Evolutionary conservation across 1,140 invertebrate genomes (phyloP).

Genomic region (Microplitis mediator): DNA sequence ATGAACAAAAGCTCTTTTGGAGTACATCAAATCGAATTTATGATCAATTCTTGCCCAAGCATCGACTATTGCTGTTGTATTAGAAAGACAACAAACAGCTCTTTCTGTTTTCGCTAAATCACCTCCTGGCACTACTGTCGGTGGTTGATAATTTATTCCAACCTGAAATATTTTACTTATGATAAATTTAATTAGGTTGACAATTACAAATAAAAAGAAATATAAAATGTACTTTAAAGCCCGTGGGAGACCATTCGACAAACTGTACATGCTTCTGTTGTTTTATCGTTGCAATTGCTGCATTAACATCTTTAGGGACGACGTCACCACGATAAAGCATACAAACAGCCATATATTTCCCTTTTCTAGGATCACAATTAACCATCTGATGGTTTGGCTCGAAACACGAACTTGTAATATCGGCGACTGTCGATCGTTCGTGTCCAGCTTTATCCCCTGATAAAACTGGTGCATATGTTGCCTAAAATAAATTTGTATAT

Average conservation of each 20-base stretch:
- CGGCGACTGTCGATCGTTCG: constrained; percentile 71
- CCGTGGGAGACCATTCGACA: constrained; percentile 73
- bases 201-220: not conserved
- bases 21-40: constrained; percentile 79
- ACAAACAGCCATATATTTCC: constrained; percentile 80
- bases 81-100: constrained; percentile 79
- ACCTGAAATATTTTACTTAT: constrained; percentile 49
- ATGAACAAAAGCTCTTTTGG: constrained; percentile 79
- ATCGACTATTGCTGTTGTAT: constrained; percentile 78
- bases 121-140: constrained; percentile 75
- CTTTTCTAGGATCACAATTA: constrained; percentile 72
- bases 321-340: constrained; percentile 73
- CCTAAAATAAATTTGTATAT: constrained; percentile 31
- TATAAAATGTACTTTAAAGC: constrained; percentile 54
- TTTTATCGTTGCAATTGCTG: constrained; percentile 70
- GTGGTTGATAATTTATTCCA: constrained; percentile 76
- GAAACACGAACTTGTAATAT: constrained; percentile 80
- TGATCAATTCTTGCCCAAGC: constrained; percentile 76
- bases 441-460: constrained; percentile 73
- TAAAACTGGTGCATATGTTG: constrained; percentile 79
- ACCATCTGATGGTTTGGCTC: constrained; percentile 85
- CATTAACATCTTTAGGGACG: constrained; percentile 67
- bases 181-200: not conserved
- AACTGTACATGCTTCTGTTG: constrained; percentile 66
- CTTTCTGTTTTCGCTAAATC: constrained; percentile 69